These are phyloP conservation scores for Pandemis heparana DNA, from an alignment of 2,888 invertebrate genomes.

Conservation along the genomic window DNA sequence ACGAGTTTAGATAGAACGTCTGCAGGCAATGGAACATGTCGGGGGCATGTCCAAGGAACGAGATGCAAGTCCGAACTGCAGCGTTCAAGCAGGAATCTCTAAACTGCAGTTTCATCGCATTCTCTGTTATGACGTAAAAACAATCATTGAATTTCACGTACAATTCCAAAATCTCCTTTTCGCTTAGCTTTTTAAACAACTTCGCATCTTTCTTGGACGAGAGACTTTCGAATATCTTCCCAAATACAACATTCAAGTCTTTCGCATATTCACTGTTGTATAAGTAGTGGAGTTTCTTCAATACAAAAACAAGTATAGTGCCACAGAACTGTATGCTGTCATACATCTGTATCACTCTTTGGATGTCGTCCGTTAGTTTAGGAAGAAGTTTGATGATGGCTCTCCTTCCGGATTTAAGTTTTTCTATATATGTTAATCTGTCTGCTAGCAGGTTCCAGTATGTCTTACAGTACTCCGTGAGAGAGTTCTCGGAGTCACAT, in stretches of 20 bases:
- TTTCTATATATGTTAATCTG: constrained; percentile 67
- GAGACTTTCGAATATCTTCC: constrained; percentile 62
- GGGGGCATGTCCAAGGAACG: constrained; percentile 58
- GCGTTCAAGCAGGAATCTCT: constrained; percentile 55
- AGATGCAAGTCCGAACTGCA: constrained; percentile 53
- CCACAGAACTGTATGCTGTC: constrained; percentile 64
- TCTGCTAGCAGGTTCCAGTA: constrained; percentile 76
- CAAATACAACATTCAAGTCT: constrained; percentile 58
- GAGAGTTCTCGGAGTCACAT: constrained; percentile 55
- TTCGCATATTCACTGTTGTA: constrained; percentile 57
- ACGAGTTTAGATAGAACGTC: constrained; percentile 65
- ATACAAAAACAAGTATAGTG: constrained; percentile 60
- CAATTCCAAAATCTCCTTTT: constrained; percentile 58
- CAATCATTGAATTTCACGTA: constrained; percentile 71
- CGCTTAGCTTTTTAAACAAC: constrained; percentile 57
- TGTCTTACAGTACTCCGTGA: constrained; percentile 69
- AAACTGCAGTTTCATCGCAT: constrained; percentile 59
- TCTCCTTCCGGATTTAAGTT: constrained; percentile 57
- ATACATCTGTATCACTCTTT: constrained; percentile 65
- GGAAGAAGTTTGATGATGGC: constrained; percentile 64
- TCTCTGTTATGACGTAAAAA: constrained; percentile 67
- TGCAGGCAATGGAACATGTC: constrained; percentile 69
- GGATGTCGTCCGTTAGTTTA: constrained; percentile 64
- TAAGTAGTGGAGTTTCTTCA: constrained; percentile 68
- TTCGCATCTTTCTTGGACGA: constrained; percentile 56